phyloP scores from a whole-genome alignment of 2,888 invertebrate species.

The Megastigmus dorsalis region DNA sequence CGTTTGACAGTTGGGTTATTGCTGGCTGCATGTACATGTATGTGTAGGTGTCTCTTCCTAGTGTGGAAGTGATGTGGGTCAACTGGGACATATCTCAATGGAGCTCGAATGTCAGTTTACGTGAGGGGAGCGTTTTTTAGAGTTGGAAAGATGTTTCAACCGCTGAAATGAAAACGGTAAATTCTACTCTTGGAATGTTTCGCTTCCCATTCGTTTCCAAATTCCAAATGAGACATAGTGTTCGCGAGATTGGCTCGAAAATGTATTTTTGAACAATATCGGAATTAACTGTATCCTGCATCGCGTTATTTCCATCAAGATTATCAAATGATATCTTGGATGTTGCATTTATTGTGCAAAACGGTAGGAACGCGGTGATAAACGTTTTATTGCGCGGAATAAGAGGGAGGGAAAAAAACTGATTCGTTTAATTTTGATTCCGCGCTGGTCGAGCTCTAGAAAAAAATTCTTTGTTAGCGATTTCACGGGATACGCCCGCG shows the following conservation, averaged over 20 bases:
- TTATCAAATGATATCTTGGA: not conserved
- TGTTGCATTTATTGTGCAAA: not conserved
- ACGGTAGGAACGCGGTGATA: not conserved
- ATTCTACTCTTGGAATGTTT: too few relatives aligned
- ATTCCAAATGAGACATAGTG: too few relatives aligned
- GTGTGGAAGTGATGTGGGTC: slow-evolving; percentile 21
- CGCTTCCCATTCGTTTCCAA: too few relatives aligned
- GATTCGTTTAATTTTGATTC: slow-evolving; percentile 27
- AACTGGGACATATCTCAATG: slow-evolving; percentile 9
- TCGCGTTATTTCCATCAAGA: too few relatives aligned
- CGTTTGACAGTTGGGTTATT: slow-evolving; percentile 25
- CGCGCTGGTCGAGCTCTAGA: not conserved
- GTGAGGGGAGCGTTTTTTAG: too few relatives aligned
- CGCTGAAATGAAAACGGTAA: too few relatives aligned
- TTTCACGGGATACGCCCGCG: not conserved
- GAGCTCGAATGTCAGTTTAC: not conserved
- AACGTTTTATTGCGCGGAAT: not conserved
- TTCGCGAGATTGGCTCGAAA: too few relatives aligned
- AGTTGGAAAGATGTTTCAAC: too few relatives aligned
- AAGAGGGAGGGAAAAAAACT: not conserved
- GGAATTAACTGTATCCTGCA: too few relatives aligned
- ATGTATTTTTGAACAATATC: too few relatives aligned
- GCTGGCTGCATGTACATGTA: slow-evolving; percentile 13
- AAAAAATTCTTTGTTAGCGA: slow-evolving; percentile 4
- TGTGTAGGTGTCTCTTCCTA: not conserved